Conservation (phyloP, 1,140 invertebrate genomes). For the Delia radicum region DNA sequence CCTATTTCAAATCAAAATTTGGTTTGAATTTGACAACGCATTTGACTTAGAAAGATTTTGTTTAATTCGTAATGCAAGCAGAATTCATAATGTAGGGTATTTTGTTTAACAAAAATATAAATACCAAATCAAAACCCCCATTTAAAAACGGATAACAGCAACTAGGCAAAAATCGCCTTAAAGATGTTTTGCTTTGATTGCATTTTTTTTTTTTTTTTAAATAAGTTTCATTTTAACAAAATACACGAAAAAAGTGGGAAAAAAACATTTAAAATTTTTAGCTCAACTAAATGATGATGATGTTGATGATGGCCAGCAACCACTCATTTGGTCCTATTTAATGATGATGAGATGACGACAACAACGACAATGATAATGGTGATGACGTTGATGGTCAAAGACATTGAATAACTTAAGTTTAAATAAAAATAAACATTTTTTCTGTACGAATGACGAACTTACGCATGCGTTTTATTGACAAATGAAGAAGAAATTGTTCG, state of each 20-base stretch:
- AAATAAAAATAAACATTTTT: not conserved
- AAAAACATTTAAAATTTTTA: not conserved
- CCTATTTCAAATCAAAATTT: too few relatives aligned
- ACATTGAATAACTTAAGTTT: conserved; percentile 20
- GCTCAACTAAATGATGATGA: not conserved
- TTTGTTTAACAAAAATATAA: too few relatives aligned
- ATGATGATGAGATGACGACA: not conserved
- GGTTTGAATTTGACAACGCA: too few relatives aligned
- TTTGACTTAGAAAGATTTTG: too few relatives aligned
- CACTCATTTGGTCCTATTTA: not conserved
- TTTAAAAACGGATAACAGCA: too few relatives aligned
- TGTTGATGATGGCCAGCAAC: not conserved
- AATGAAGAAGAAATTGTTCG: conserved; percentile 16
- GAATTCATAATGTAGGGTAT: too few relatives aligned
- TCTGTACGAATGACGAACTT: not conserved
- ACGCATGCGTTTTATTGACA: conserved; percentile 23
- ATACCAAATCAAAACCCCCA: too few relatives aligned
- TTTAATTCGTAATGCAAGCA: too few relatives aligned
- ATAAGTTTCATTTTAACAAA: not conserved
- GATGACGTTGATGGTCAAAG: conserved; percentile 14
- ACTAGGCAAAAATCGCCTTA: not conserved
- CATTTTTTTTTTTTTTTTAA: too few relatives aligned
- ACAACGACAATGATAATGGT: not conserved
- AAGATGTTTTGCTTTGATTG: conserved; percentile 9
- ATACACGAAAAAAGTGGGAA: not conserved